Evolutionary conservation across 2,797 vertebrate genomes (phyloP).

Genomic region (Rousettus madagascariensis): DNA sequence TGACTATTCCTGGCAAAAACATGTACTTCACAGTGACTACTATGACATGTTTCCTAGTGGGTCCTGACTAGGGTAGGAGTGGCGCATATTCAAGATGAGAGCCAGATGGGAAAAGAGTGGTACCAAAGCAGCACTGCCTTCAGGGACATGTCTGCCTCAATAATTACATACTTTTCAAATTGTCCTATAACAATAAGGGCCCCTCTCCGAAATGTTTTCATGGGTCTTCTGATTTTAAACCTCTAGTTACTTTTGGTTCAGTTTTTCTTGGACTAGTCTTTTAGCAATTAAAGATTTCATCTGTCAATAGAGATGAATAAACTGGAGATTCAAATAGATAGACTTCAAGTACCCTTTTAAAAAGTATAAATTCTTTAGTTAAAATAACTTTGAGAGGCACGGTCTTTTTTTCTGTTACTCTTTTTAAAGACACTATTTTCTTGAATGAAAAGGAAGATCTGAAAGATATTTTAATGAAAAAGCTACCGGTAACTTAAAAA

Average conservation of each 20-base stretch:
- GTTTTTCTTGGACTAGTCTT: slow-evolving; percentile 21
- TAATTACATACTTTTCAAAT: neutral
- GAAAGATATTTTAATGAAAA: slow-evolving; percentile 56
- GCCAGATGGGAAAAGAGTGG: neutral
- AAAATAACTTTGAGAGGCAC: neutral
- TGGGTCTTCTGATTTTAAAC: slow-evolving; percentile 39
- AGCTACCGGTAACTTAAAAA: neutral
- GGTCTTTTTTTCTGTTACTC: neutral
- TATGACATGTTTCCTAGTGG: neutral
- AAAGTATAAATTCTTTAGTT: slow-evolving; percentile 30
- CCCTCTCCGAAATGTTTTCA: neutral
- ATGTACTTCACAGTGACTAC: neutral
- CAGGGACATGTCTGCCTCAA: slow-evolving; percentile 6
- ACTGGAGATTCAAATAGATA: slow-evolving; percentile 27
- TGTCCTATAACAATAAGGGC: slow-evolving; percentile 18
- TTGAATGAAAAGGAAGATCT: slow-evolving; percentile 26
- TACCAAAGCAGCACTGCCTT: neutral
- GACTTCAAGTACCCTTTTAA: neutral
- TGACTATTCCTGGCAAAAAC: slow-evolving; percentile 21
- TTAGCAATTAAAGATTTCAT: slow-evolving; percentile 55
- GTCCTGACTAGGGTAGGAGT: neutral
- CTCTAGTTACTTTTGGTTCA: neutral
- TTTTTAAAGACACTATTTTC: slow-evolving; percentile 29
- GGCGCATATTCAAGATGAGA: slow-evolving; percentile 1
- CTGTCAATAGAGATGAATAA: slow-evolving; percentile 17